Conservation (phyloP, 1,140 invertebrate genomes). For the Odontomachus brunneus region DNA sequence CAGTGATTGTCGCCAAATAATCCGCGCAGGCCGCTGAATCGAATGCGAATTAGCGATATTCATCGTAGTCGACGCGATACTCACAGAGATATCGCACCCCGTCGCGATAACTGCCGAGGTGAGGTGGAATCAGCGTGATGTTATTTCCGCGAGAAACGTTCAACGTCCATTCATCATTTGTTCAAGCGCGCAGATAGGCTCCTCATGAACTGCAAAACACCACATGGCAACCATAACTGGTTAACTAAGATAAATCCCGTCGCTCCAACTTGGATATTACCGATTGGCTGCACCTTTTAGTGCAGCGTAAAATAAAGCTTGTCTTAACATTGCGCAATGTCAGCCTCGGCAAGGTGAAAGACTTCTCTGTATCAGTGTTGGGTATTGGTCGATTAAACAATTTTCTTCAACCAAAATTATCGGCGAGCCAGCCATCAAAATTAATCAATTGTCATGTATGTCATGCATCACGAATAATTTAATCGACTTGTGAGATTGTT, state of each 20-base stretch:
- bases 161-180: neutral
- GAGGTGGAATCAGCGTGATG: neutral
- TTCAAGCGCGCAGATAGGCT: neutral
- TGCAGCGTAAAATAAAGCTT: neutral
- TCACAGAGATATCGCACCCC: neutral
- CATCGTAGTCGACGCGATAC: neutral
- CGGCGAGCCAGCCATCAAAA: no score
- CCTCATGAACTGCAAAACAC: slow-evolving; percentile 14
- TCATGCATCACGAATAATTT: no score
- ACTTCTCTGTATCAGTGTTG: no score
- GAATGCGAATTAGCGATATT: slow-evolving; percentile 23
- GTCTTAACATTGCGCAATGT: neutral
- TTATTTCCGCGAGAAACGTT: neutral
- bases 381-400: no score
- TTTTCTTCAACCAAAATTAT: no score
- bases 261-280: neutral
- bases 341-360: no score
- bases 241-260: slow-evolving; percentile 20
- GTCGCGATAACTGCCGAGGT: no score
- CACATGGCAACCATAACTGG: slow-evolving; percentile 8
- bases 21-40: slow-evolving; percentile 5
- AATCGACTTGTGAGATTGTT: no score
- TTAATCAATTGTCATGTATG: no score
- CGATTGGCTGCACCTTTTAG: slow-evolving; percentile 21
- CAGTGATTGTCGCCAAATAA: neutral